Evolutionary conservation across 2,113 vertebrate species (phyloP).

Genomic region (Callopanchax toddi): DNA sequence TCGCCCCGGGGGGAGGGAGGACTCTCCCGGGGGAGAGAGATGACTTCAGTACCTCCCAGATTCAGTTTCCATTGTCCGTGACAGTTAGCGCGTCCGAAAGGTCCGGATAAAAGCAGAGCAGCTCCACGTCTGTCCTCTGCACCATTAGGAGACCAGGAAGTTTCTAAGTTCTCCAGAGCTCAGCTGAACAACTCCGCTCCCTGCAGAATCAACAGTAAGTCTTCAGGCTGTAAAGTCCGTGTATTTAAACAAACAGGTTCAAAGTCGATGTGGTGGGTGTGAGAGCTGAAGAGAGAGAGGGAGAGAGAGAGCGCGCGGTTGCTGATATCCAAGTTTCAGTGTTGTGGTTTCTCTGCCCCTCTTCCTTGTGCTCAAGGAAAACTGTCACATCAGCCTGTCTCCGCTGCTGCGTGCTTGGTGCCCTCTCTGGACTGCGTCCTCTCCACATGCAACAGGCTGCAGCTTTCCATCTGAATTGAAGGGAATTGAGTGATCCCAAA

Average conservation of each 20-base stretch:
- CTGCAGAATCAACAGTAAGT: constrained; percentile 78
- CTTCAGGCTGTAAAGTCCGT: constrained; percentile 85
- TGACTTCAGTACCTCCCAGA: constrained; percentile 74
- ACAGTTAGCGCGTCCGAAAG: constrained; percentile 50
- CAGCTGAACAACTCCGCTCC: constrained; percentile 66
- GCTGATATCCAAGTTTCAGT: constrained; percentile 75
- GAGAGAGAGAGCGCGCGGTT: constrained; percentile 62
- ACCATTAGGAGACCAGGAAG: constrained; percentile 46
- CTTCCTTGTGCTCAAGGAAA: constrained; percentile 51
- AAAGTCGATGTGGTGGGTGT: constrained; percentile 79
- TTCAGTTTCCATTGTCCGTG: constrained; percentile 79
- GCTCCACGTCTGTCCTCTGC: constrained; percentile 21
- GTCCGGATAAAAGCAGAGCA: constrained; percentile 45
- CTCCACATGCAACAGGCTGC: constrained; percentile 60
- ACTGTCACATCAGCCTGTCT: constrained; percentile 69
- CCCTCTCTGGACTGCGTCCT: constrained; percentile 35
- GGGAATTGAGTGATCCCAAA: constrained; percentile 87
- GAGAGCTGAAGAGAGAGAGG: constrained; percentile 59
- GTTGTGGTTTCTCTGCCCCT: constrained; percentile 75
- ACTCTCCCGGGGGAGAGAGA: constrained; percentile 75
- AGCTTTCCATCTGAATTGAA: constrained; percentile 77
- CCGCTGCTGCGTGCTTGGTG: constrained; percentile 37
- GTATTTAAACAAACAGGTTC: constrained; percentile 89
- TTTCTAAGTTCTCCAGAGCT: constrained; percentile 32
- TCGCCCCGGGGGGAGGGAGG: constrained; percentile 78